These are phyloP conservation scores for Nymphalis urticae DNA, from an alignment of 2,888 invertebrate genomes.

Conservation along the genomic window DNA sequence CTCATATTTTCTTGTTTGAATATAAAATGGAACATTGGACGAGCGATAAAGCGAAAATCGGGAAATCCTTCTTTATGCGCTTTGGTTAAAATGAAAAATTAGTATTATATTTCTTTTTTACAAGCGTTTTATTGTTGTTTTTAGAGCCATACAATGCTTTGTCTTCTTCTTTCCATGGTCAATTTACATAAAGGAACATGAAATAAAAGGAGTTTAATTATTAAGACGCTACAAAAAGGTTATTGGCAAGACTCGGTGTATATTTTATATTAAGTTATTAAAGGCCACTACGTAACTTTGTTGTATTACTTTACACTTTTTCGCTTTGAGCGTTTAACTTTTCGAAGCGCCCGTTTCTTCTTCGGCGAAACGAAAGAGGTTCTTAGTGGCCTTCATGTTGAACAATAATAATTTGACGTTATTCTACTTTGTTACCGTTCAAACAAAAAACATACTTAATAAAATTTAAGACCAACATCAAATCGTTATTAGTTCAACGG, in stretches of 20 bases:
- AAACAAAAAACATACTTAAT: conserved; percentile 10
- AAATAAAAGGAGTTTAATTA: no score
- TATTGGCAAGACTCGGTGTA: conserved; percentile 12
- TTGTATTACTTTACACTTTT: conserved; percentile 23
- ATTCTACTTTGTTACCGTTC: conserved; percentile 6
- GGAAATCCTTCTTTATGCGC: no score
- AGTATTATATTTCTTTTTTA: no score
- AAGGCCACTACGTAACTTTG: conserved; percentile 23
- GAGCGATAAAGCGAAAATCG: no score
- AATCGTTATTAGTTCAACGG: background rate
- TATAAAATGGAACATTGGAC: background rate
- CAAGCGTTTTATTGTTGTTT: no score
- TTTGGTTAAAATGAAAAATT: no score
- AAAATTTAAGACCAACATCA: background rate
- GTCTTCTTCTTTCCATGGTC: no score
- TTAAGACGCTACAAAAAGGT: background rate
- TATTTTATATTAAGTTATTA: conserved; percentile 23
- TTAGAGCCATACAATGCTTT: no score
- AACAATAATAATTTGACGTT: conserved; percentile 19
- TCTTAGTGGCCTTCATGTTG: conserved; percentile 18
- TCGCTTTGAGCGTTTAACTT: conserved; percentile 26
- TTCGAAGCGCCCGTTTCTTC: conserved; percentile 14
- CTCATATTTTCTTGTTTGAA: background rate
- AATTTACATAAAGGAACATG: no score
- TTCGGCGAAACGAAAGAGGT: conserved; percentile 10